Percentiles rank a stretch among this genome's conserved stretches.
Conservation (phyloP, 2,797 vertebrate genomes). For the Petrocephalus schoutedeni region DNA sequence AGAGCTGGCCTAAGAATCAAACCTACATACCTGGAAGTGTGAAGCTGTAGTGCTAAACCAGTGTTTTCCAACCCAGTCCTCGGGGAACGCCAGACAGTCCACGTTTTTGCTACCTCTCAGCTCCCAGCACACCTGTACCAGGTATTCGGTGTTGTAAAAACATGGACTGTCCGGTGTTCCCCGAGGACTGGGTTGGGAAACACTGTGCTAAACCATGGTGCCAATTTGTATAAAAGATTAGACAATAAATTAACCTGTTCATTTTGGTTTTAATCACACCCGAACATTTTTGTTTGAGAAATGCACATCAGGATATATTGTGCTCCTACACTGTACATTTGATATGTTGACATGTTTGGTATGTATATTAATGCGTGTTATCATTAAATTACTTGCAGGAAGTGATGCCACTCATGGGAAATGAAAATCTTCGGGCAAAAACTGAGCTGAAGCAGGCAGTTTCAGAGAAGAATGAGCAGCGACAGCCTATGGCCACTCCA, state of each 20-base stretch:
- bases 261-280: neutral
- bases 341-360: neutral
- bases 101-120: too few relatives aligned
- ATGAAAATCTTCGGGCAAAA: conserved; percentile 30
- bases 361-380: neutral
- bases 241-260: neutral
- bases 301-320: neutral
- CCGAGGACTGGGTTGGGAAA: too few relatives aligned
- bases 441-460: conserved; percentile 26
- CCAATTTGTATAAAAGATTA: neutral
- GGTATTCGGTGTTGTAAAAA: too few relatives aligned
- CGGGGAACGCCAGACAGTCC: too few relatives aligned
- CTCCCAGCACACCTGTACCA: too few relatives aligned
- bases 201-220: neutral
- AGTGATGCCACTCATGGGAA: conserved; percentile 62
- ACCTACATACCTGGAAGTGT: neutral
- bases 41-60: neutral
- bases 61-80: too few relatives aligned
- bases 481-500: neutral
- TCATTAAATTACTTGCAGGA: conserved; percentile 48
- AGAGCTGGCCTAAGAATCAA: neutral
- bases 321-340: neutral
- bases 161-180: too few relatives aligned
- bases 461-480: conserved; percentile 24
- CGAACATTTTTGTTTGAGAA: neutral